Conservation (phyloP, 2,797 vertebrate species). For the Lagodon rhomboides region DNA sequence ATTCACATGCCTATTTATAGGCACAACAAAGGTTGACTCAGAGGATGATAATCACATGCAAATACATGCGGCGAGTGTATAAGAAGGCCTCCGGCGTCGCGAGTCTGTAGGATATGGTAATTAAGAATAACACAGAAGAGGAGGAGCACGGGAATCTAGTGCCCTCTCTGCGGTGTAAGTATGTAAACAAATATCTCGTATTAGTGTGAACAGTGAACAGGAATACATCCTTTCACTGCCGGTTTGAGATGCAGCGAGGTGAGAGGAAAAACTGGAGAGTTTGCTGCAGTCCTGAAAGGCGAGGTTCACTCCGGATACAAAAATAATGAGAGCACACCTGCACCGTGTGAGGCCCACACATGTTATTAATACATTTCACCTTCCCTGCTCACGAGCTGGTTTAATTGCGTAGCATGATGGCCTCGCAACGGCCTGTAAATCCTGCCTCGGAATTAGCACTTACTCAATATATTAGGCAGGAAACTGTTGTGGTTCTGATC, state of each 20-base stretch:
- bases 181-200: not conserved
- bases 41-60: constrained; percentile 6
- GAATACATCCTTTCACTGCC: not conserved
- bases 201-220: not conserved
- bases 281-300: not conserved
- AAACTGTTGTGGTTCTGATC: not conserved
- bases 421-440: too few relatives aligned
- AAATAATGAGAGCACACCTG: not conserved
- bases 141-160: not conserved
- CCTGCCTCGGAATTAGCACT: not conserved
- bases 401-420: not conserved
- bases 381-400: not conserved
- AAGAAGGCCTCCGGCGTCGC: constrained; percentile 14
- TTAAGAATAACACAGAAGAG: not conserved
- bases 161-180: not conserved
- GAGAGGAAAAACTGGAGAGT: not conserved
- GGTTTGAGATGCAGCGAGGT: not conserved
- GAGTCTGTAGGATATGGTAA: constrained; percentile 2
- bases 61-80: not conserved
- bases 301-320: not conserved
- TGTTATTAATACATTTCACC: not conserved
- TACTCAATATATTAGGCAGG: not conserved
- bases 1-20: constrained; percentile 12
- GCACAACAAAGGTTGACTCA: constrained; percentile 13
- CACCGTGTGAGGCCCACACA: not conserved